A percentile compares a stretch with the other conserved stretches of the same genome.
Evolutionary conservation across 2,797 vertebrate species (phyloP).

Genomic region (Triplophysa yarkandensis): DNA sequence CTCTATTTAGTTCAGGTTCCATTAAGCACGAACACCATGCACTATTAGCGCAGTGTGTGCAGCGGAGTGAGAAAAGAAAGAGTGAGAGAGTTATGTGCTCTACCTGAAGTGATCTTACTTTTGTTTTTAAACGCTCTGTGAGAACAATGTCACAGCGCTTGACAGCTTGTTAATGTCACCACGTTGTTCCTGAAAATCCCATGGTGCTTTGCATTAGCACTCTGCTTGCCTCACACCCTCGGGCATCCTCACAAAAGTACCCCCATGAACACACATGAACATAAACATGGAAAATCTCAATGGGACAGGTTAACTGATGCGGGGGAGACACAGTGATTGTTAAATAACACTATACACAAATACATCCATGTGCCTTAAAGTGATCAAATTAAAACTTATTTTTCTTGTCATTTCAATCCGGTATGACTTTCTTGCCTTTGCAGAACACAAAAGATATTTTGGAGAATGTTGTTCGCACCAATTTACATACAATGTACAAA

Average conservation of each 20-base stretch:
- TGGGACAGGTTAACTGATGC: background rate
- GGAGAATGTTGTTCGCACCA: too few relatives aligned
- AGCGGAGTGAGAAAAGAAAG: slow-evolving; percentile 44
- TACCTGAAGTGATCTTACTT: slow-evolving; percentile 63
- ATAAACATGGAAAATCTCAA: slow-evolving; percentile 19
- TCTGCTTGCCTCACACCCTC: slow-evolving; percentile 48
- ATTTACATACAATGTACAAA: too few relatives aligned
- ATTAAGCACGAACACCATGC: slow-evolving; percentile 74
- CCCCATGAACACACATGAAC: slow-evolving; percentile 24
- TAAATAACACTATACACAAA: slow-evolving; percentile 1
- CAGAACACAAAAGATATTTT: too few relatives aligned
- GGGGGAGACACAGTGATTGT: background rate
- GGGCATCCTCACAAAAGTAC: slow-evolving; percentile 36
- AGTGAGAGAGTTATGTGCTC: slow-evolving; percentile 43
- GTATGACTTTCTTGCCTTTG: too few relatives aligned
- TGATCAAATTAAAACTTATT: too few relatives aligned
- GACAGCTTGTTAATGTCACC: slow-evolving; percentile 76
- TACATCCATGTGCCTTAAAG: background rate
- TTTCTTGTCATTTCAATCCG: too few relatives aligned
- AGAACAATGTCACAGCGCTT: slow-evolving; percentile 69
- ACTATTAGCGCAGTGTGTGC: slow-evolving; percentile 67
- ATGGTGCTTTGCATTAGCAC: slow-evolving; percentile 56
- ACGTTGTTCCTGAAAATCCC: slow-evolving; percentile 60
- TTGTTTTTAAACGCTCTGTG: slow-evolving; percentile 64
- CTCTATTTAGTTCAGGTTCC: slow-evolving; percentile 70